Evolutionary conservation across 2,888 invertebrate genomes (phyloP), one percentile per base, ranked within the genome.

Genomic region (Sminthurides aquaticus): DNA sequence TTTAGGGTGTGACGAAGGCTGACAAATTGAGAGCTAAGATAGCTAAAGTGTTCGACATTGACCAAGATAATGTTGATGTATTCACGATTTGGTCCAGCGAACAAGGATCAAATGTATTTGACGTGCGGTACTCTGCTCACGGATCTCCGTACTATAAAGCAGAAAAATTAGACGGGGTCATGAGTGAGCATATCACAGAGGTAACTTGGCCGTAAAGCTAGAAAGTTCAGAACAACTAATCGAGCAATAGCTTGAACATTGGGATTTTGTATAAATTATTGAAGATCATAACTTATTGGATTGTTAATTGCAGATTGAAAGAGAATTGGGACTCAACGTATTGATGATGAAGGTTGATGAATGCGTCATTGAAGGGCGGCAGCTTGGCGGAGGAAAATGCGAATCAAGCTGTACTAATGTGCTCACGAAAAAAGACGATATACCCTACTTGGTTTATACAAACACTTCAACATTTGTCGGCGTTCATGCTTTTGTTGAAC

Each of bases 381-480:
- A 86, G 64, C 87, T 87, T 71, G 20, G 52, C 20, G 52, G 20
- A 15, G 43, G 43, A 43, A n/a, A n/a, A n/a, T 85, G 86, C 25
- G 78, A 78, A 61, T 82, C 82, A 57, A 91, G 94, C 0, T 97
- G 96, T 75, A 84, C 86, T 1, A 95, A 91, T 75, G 83, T 84
- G 24, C 80, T 96, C 62, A 84, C 85, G 75, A 28, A 29, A 5
- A 86, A 87, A 76, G 86, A 86, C 64, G 85, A 86, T 20, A 83
- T 84, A 1, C 91, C 92, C 0, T 84, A 87, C 34, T 84, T 90
- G 3, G 91, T 99, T 5, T 93, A 89, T 76, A 94, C 96, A 0
- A 98, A 98, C 77, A 87, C 86, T 1, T 92, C 94, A 0, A 92
- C 94, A 2, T 91, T 97, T 77, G 92, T 98, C 18, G 97, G 97